Base-by-base conservation (phyloP, 1,140 invertebrate genomes). In the Neocloeon triangulifer region DNA sequence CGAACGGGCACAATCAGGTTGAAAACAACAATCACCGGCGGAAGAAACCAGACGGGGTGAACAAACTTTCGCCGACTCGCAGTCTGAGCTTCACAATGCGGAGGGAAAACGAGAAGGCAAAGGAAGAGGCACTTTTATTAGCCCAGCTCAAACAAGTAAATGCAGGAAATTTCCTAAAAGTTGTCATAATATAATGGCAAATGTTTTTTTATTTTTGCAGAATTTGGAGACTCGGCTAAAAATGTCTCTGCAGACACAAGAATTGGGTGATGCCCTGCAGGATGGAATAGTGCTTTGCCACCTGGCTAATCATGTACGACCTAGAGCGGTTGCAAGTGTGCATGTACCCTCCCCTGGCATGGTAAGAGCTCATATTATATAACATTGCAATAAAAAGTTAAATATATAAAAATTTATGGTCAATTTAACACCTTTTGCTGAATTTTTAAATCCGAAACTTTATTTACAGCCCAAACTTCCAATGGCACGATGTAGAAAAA, bases 201-300 rank as follows among this genome's bases (percentile, higher is more conserved):
- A n/a, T n/a, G 8, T 8, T 23, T n/a, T n/a, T 23, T 23, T 23
- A 8, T 43, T 42, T 37, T 59, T 59, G 19, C 49, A 91, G 85
- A 78, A 81, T 37, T 84, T 94, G 43, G 85, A 94, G 57, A 69
- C 67, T 2, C 64, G 80, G 35, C 55, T 92, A 40, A 89, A 89
- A 61, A 79, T 91, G 66, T 67, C 72, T 9, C 55, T 92, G 25
- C 85, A 85, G 1, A n/a, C n/a, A n/a, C 72, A 75, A 43, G 79
- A 92, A 50, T 55, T 92, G 36, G 69, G 78, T n/a, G 66, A 77
- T 25, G 78, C 80, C 23, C 52, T 94, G 30, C 69, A 69, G 19
- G 86, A 92, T 52, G 88, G 86, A 19, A 85, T 94, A 17, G 80
- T 92, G 32, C 56, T 94, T 7, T 92, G 88, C 51, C 86, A 94